Base-by-base conservation (phyloP, 2,888 invertebrate species). In the Julus scanicus region DNA sequence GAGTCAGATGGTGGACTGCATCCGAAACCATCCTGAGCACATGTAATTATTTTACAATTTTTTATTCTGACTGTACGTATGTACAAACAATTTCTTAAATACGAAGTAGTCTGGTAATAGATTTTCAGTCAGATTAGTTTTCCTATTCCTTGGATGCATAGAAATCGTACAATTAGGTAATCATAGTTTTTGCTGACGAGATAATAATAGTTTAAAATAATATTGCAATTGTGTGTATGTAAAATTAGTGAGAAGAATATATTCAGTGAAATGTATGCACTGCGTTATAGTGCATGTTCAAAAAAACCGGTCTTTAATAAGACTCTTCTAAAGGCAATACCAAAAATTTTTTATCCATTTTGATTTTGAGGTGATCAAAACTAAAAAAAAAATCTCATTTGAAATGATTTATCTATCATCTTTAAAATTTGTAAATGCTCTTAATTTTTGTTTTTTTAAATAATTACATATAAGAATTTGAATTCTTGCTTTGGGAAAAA, bases 1-100 rank as follows among this genome's bases (percentile, higher is more conserved):
- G 2, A 92, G 93, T 88, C 95, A 97, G 91, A 95, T 99, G 93
- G 96, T 99, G 91, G 95, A 97, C 92, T 97, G 97, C 93, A 96
- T 99, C 93, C 96, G 97, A 92, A 95, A 95, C 92, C 98, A 99
- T 93, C 99, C 99, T 48, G 98, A 98, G 93, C 98, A 99, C 95
- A 96, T 97, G 98, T 98, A 96, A 97, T 96, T 87, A 89, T 88
- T n/a, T 20, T 6, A 87, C 63, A 37, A 29, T 86, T 29, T 57
- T 13, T 44, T 40, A 20, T 49, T 49, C 29, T 49, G 44, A n/a
- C 44, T 87, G 40, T 87, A 9, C 29, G 53, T 57, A 9, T 57
- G 53, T 57, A 87, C 40, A 87, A 57, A 57, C 37, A 8, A 29
- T 87, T 86, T 86, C 17, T 57, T 37, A 44, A 86, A 86, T 29